Evolutionary conservation across 2,888 invertebrate species (phyloP), one percentile per base, ranked within the genome.

Genomic region (Pharmacophagus antenor): DNA sequence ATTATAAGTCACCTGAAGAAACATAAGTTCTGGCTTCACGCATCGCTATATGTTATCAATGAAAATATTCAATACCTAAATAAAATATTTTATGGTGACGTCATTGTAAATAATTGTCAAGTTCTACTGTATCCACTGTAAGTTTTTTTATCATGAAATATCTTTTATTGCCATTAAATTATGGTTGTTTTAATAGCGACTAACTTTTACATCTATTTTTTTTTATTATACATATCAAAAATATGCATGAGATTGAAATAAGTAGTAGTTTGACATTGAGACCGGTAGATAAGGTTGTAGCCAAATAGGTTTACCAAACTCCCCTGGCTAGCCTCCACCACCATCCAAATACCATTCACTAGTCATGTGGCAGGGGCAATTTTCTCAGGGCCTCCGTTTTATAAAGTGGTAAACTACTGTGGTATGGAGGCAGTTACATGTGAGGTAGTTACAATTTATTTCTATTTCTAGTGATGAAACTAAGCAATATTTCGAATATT

Each of bases 81-180:
- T 53, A 76, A 82, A 46, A 73, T 80, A 3, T 95, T 94, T 70
- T 68, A 78, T 0, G 77, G 82, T 55, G 71, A 86, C 5, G 92
- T 92, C 37, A 93, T 96, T 65, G 85, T 85, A 37, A 77, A 88
- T 23, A 94, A 94, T 69, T 85, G 94, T 55, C 93, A 93, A 61
- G 76, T 95, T 27, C 77, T 95, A 7, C 77, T 96, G 17, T 96
- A 96, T 85, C 93, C 95, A 7, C 83, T 87, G 95, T 95, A 84
- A 92, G 91, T 79, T 18, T 20, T 0, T 44, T 5, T 4, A 5
- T 18, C 2, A 18, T 18, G 10, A 5, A 18, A 18, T 44, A 18
- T 20, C 75, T 67, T 42, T 52, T 37, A 25, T 42, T 4, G 20
- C 1, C 12, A 31, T 37, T 47, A 10, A 37, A 46, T 20, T 67